Evolutionary conservation across 2,113 vertebrate genomes (phyloP), one percentile per base, ranked within the genome.

Genomic region (Erinaceus europaeus): DNA sequence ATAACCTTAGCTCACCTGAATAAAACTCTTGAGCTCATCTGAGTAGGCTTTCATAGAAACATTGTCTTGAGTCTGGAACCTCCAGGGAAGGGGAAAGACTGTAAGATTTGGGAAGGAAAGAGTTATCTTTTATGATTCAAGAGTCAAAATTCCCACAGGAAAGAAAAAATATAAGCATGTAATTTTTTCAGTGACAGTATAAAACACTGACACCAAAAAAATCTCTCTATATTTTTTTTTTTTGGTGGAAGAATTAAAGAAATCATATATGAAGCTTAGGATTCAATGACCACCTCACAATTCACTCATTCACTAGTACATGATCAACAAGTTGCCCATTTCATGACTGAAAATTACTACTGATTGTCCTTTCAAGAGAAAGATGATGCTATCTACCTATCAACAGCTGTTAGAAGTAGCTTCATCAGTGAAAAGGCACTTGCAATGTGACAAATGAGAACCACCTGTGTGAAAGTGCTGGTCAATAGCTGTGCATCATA

Each of bases 241-340:
- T 46, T 61, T 80, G n/a, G 23, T 84, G 83, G 53, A 84, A 86
- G 76, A 86, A 72, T 80, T 75, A 75, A 90, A 84, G 20, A 84
- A 71, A 74, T 76, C 67, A 84, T 10, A 83, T 74, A 25, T 61
- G 25, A 42, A 13, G 25, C 17, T 29, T 53, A 55, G 9, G n/a
- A 6, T 15, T 46, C 32, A 65, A 1, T 42, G 29, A 65, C 15
- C 46, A 68, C n/a, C 12, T 48, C 48, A 55, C 77, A 64, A 77
- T 64, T 68, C 57, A 78, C 18, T 64, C 79, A 89, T 15, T 64
- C 79, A 89, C 21, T 59, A 86, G n/a, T n/a, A 32, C 36, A 40
- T 40, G 21, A 67, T 88, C 55, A 29, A 55, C 40, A 50, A 82
- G n/a, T 62, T 42, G 68, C 53, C 42, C 44, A 29, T 32, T 76